A percentile compares a stretch with the other conserved stretches of the same genome.
These are phyloP conservation scores for Gryllus bimaculatus DNA, from an alignment of 1,140 invertebrate genomes.

Conservation along the genomic window DNA sequence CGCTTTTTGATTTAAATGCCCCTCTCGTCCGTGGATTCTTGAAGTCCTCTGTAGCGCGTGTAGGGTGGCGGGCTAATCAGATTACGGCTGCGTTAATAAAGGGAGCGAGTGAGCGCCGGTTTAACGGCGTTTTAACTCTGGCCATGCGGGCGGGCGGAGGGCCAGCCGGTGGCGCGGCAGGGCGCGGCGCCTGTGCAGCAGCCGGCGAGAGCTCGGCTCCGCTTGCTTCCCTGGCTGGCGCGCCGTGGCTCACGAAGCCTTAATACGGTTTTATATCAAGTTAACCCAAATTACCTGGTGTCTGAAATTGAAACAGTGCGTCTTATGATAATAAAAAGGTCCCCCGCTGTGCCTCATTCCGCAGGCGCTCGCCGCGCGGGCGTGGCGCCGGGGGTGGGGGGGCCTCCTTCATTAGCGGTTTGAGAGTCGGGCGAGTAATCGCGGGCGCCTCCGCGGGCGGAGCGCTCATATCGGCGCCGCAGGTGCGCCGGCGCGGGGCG, in stretches of 20 bases:
- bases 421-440: neutral
- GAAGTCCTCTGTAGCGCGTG: too few species aligned
- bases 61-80: too few species aligned
- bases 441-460: too few species aligned
- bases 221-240: neutral
- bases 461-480: neutral
- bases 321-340: neutral
- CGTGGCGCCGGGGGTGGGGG: too few species aligned
- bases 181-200: neutral
- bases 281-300: conserved; percentile 4
- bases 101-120: too few species aligned
- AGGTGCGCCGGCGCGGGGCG: neutral
- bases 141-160: too few species aligned
- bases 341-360: neutral
- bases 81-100: too few species aligned
- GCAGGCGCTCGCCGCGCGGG: too few species aligned
- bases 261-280: conserved; percentile 1
- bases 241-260: neutral
- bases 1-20: too few species aligned
- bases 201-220: neutral
- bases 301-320: neutral
- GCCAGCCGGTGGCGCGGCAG: too few species aligned
- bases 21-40: too few species aligned
- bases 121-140: too few species aligned
- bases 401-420: neutral